Evolutionary conservation across 2,113 vertebrate genomes (phyloP), one percentile per base, ranked within the genome.

Genomic region (Oryzias melastigma): DNA sequence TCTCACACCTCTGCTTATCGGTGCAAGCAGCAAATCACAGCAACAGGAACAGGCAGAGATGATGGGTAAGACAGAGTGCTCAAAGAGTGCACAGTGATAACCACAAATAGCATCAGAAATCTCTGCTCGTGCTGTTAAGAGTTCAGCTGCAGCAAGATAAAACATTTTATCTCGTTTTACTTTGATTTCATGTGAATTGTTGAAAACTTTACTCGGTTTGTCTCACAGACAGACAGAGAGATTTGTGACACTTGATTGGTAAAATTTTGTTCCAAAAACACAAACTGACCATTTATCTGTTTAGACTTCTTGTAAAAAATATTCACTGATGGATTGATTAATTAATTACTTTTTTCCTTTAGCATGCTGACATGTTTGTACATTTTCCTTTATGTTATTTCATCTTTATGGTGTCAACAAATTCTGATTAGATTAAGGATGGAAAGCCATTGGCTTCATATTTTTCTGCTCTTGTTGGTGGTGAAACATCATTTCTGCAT

Each of bases 1-100:
- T 74, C 75, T 81, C 40, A 5, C 84, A 82, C 80, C 71, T 85
- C 58, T 24, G 64, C 67, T 65, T 87, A 85, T 87, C 85, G 1
- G 69, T 16, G 18, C 61, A 10, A 72, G 42, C 60, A 62, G 65
- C 50, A 27, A 72, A 68, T 78, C 71, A 65, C 22, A 57, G 60
- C 57, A 42, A 62, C 72, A 49, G 62, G 35, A 68, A 70, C 27
- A n/a, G 65, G 24, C 52, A 54, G 68, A 54, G 46, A 78, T 70
- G 55, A 56, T 29, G 67, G 61, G 24, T 41, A 60, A 66, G 68
- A 77, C 65, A 60, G 52, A 20, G 35, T 54, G 52, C 10, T 46
- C 58, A 58, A 51, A 68, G 62, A 62, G 64, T 18, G 40, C 24
- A 55, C 54, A 4, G 4, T 56, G 78, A 87, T 66, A 87, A 74